phyloP scores from a whole-genome alignment of 2,888 invertebrate species.

The Cryptocephalus primarius region DNA sequence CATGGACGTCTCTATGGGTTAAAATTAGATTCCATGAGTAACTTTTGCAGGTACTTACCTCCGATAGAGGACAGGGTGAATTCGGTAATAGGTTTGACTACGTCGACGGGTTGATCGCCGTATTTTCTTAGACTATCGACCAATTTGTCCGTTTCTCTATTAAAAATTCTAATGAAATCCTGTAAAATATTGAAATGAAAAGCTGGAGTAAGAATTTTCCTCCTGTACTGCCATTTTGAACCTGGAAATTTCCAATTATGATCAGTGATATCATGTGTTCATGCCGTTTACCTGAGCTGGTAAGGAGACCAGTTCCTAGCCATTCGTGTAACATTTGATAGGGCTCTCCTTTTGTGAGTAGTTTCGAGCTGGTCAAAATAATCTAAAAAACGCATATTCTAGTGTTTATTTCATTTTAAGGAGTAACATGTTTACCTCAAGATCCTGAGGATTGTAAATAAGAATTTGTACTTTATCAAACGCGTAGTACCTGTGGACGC shows the following conservation, averaged over 20 bases:
- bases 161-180: conserved; percentile 14
- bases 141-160: conserved; percentile 11
- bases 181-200: conserved; percentile 18
- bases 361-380: no score
- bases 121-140: neutral
- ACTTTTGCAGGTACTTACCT: conserved; percentile 1
- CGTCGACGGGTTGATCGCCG: conserved; percentile 2
- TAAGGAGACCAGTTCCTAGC: no score
- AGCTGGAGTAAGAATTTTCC: conserved; percentile 17
- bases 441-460: no score
- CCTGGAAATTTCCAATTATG: conserved; percentile 2
- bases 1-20: conserved; percentile 7
- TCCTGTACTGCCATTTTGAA: conserved; percentile 14
- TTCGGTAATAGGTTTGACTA: conserved; percentile 6
- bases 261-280: no score
- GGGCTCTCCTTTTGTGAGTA: no score
- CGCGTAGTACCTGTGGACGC: no score
- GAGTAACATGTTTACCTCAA: no score
- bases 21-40: neutral
- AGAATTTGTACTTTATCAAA: no score
- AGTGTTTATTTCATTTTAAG: no score
- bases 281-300: no score
- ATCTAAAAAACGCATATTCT: no score
- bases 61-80: conserved; percentile 6
- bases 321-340: no score